Evolutionary conservation across 2,113 vertebrate genomes (phyloP).

Genomic region (Semnornis frantzii): DNA sequence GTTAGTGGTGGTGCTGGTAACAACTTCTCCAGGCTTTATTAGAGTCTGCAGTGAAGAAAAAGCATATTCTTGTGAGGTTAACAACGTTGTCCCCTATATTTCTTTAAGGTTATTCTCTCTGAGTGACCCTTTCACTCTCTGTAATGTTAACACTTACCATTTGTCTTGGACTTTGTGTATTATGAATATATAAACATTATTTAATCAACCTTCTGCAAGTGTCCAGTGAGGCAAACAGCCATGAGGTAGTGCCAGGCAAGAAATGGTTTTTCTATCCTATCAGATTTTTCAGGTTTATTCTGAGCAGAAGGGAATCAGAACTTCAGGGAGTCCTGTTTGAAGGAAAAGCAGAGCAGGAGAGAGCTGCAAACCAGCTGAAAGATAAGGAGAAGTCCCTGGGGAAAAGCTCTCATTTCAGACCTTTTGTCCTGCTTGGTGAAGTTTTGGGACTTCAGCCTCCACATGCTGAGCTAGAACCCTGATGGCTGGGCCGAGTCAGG

Average conservation of each 20-base stretch:
- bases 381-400: not conserved
- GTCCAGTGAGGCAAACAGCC: not conserved
- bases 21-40: not conserved
- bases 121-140: not conserved
- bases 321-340: not conserved
- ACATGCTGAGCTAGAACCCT: not conserved
- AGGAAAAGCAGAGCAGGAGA: conserved; percentile 30
- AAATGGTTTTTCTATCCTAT: not conserved
- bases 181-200: not conserved
- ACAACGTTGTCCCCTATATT: not conserved
- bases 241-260: not conserved
- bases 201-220: conserved; percentile 25
- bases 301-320: not conserved
- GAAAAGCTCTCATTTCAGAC: not conserved
- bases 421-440: not conserved
- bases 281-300: not conserved
- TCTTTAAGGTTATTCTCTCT: not conserved
- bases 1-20: not conserved
- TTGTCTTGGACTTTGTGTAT: not conserved
- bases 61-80: accelerated
- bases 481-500: not conserved
- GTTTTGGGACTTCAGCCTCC: not conserved
- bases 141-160: not conserved
- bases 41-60: not conserved
- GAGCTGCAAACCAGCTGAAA: not conserved